Base-by-base conservation (phyloP, 2,888 invertebrate genomes). In the Caenorhabditis sp. region DNA sequence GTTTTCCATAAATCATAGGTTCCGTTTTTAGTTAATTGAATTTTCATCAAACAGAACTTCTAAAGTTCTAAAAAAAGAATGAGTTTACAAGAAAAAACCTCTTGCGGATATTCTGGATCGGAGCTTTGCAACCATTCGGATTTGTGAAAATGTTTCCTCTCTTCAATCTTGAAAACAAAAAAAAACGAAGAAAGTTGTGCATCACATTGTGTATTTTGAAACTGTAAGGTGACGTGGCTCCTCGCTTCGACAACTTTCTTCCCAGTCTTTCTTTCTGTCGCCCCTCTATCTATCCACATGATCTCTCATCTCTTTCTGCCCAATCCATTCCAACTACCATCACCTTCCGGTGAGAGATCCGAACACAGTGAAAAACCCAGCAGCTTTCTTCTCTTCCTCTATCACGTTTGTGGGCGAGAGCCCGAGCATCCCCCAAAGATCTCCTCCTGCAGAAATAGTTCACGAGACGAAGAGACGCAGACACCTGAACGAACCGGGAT, bases 331-430 rank as follows among this genome's bases (percentile, higher is more conserved):
- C 26, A 38, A 54, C 68, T 41, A 54, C 47, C 12, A 38, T 35
- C 63, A 58, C 41, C 74, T 75, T 75, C 75, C 75, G 58, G 76
- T 76, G 59, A 59, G 66, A 56, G 24, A 68, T 76, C 59, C 59
- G 76, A 76, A 76, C 76, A 68, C 76, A 76, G 59, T 59, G 59
- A 10, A 26, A 54, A 64, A 28, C 47, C 61, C n/a, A n/a, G n/a
- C n/a, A n/a, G n/a, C n/a, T 24, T 31, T 28, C 63, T 51, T 16
- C 56, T 56, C 19, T 44, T 26, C 41, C 28, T 22, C 66, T 58
- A 66, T 68, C 68, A 44, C 69, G 41, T 19, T 47, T 58, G 77
- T 77, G 77, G 77, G 77, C 77, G 77, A 76, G 38, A 38, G 38
- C 38, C 47, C 19, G 68, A 77, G 77, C 63, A 6, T n/a, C 35